Base-by-base conservation (phyloP, 2,113 vertebrate species). In the Excalfactoria chinensis region DNA sequence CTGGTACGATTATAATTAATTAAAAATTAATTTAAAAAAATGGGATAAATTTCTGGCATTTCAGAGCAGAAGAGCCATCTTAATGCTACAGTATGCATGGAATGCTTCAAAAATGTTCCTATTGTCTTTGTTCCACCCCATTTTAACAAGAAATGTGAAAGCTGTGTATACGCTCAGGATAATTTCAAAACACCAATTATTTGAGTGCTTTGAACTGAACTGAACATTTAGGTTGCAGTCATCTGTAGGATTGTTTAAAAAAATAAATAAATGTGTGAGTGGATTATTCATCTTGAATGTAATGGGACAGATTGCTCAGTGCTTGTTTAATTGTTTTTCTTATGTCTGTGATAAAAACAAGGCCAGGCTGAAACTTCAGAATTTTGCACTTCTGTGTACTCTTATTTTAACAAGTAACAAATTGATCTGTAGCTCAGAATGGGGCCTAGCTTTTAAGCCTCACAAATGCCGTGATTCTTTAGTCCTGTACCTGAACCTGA, bases 291-390 rank as follows among this genome's bases (percentile, higher is more conserved):
- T 80, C 48, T 78, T 84, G 44, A 85, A 74, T 5, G 26, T 67
- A 46, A 46, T 67, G 63, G 59, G 66, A 89, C 81, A 66, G 70
- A 63, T 21, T 78, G 46, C 44, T 62, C 72, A 72, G 72, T 92
- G 58, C 1, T 9, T 93, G 34, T 59, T 87, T 83, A 79, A 87
- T 93, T 89, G 44, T 84, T 69, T 89, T 80, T 55, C 28, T 87
- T 89, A 60, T 55, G 21, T 49, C 56, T 25, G 25, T 37, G 37
- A 62, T 85, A 88, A 88, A 91, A 88, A n/a, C 43, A 89, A 51
- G 17, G 32, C 9, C 18, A 5, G 51, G 12, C 41, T 89, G 89
- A 49, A 59, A 76, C 78, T 93, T 89, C 41, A 68, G 40, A 91
- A 67, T 70, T 81, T 26, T 85, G 10, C 26, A 25, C n/a, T 75